phyloP scores from a whole-genome alignment of 2,797 vertebrate genomes.

The Chaetophractus vellerosus region DNA sequence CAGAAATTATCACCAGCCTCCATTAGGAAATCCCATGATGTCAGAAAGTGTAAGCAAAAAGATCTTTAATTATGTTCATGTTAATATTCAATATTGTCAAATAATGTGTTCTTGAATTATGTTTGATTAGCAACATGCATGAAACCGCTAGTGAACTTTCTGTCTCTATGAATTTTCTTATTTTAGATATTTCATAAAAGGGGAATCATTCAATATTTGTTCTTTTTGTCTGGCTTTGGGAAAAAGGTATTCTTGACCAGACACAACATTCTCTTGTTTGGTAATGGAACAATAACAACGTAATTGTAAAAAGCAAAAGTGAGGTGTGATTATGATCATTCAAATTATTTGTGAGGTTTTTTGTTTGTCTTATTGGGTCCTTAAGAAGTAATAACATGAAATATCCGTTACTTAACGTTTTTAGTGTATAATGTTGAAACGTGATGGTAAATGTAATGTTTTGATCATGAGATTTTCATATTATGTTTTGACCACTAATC shows the following conservation, averaged over 20 bases:
- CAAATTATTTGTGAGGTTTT: background rate
- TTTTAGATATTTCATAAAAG: too few relatives aligned
- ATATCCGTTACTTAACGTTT: slow-evolving; percentile 33
- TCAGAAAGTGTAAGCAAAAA: slow-evolving; percentile 86
- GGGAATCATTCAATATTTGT: too few relatives aligned
- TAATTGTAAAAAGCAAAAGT: background rate
- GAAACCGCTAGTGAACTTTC: too few relatives aligned
- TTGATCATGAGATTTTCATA: background rate
- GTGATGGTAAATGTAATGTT: slow-evolving; percentile 31
- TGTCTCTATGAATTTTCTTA: too few relatives aligned
- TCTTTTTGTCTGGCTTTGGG: background rate
- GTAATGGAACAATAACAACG: background rate
- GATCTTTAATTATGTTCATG: slow-evolving; percentile 35
- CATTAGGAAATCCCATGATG: slow-evolving; percentile 44
- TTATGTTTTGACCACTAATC: slow-evolving; percentile 20
- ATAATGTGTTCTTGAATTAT: slow-evolving; percentile 36
- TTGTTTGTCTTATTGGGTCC: background rate
- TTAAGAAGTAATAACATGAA: slow-evolving; percentile 39
- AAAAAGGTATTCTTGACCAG: background rate
- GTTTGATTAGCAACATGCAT: slow-evolving; percentile 20
- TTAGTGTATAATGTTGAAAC: background rate
- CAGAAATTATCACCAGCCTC: slow-evolving; percentile 50
- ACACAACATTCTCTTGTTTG: background rate
- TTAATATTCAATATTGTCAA: slow-evolving; percentile 33
- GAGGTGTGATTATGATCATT: background rate